Base-by-base conservation (phyloP, 2,888 invertebrate species). In the Esperia sulphurella region DNA sequence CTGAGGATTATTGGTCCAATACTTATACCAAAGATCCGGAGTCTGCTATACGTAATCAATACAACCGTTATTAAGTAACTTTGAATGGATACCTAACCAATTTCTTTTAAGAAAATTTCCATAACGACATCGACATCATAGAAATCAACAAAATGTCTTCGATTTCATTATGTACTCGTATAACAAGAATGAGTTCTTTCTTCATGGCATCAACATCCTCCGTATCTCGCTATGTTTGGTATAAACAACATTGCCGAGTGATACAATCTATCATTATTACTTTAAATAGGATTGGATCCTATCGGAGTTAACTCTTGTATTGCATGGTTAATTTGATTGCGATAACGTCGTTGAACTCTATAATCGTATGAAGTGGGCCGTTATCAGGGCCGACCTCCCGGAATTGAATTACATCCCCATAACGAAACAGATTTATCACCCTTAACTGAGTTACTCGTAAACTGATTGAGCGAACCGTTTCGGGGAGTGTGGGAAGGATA, bases 401-500 rank as follows among this genome's bases (percentile, higher is more conserved):
- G 83, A 84, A 87, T 82, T 68, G 66, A 79, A 79, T 87, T 78
- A 78, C 74, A 66, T 67, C 71, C 76, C 78, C 68, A 63, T 65
- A 64, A 65, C 70, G 73, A 80, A 84, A 83, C 72, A 81, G 88
- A 89, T 89, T 89, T 89, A 88, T 87, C 71, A 73, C 79, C 84
- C 83, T 79, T 84, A 83, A 85, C 68, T 66, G 75, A 85, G 86
- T 87, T 87, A 84, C 78, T 64, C 64, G 71, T 73, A 75, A 83
- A 77, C 80, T 79, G 80, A 83, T 83, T 76, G 79, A 71, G 71
- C 64, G 60, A 48, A 55, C 63, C 63, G 65, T 67, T 75, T 72
- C 79, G 81, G 84, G 80, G 83, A 65, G 63, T 57, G 52, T 80
- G 84, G 80, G 83, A 64, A 63, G 57, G 52, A 62, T 66, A 39